A percentile compares a stretch with the other conserved stretches of the same genome.
These are phyloP conservation scores for Orchesellides sinensis DNA, from an alignment of 2,888 invertebrate species.

Conservation along the genomic window DNA sequence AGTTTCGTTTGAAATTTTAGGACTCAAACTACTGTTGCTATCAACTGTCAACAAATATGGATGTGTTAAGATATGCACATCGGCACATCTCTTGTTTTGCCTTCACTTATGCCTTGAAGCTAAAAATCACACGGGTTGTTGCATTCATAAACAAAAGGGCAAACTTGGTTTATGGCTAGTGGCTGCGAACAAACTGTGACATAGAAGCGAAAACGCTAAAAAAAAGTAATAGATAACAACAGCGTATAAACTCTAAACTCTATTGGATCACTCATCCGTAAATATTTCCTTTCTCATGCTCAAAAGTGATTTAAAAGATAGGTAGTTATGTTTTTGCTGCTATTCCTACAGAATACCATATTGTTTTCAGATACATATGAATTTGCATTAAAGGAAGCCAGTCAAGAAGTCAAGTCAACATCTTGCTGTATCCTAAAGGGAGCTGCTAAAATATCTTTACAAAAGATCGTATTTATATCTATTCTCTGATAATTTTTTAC, in stretches of 20 bases:
- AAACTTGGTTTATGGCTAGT: background rate
- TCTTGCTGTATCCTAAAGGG: constrained; percentile 5
- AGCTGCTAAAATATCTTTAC: background rate
- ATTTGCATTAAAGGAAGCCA: constrained; percentile 9
- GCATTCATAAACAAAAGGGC: background rate
- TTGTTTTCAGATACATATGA: background rate
- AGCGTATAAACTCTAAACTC: background rate
- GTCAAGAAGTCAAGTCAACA: constrained; percentile 25
- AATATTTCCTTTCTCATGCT: background rate
- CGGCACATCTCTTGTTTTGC: too few species aligned
- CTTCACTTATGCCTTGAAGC: too few species aligned
- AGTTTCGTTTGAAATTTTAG: background rate
- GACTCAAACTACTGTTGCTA: background rate
- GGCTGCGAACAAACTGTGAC: too few species aligned
- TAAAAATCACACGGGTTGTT: too few species aligned
- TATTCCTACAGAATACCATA: background rate
- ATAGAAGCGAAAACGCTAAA: too few species aligned
- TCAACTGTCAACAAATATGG: too few species aligned
- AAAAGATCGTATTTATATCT: background rate
- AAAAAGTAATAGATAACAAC: background rate
- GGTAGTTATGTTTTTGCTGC: background rate
- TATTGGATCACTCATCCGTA: constrained; percentile 1
- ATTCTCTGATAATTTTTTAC: background rate
- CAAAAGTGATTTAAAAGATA: constrained; percentile 21
- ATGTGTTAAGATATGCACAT: too few species aligned